Evolutionary conservation across 2,797 vertebrate genomes (phyloP), one percentile per base, ranked within the genome.

Genomic region (Trematomus bernacchii): DNA sequence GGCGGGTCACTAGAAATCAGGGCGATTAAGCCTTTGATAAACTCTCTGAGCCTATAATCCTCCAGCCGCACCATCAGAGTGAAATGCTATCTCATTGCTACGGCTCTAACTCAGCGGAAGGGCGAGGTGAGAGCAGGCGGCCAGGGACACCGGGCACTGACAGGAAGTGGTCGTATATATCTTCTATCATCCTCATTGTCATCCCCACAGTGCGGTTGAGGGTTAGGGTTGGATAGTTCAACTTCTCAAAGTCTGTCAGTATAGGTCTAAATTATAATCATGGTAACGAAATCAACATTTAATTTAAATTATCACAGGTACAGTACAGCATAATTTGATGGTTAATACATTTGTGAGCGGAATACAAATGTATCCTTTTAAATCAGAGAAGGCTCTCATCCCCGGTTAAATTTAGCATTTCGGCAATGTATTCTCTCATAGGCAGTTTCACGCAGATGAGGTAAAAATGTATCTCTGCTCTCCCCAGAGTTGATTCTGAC

Each of bases 31-130:
- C 94, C 86, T 93, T 93, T 94, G 92, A 95, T 94, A 93, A 37
- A 92, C 91, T 92, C 91, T 81, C 79, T 94, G 92, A 95, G 88
- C 94, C 87, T 72, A 89, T 94, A 94, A 96, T 96, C 93, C 92
- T 81, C 63, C 66, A 60, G 85, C 87, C 85, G 88, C 89, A 80
- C 82, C 83, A 88, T 93, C 90, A 80, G 69, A 92, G 75, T 92
- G 92, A 95, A 95, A 94, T 88, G 91, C 88, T 90, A 92, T 90
- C 89, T 94, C 89, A 94, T 93, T 94, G 94, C 92, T 87, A 78
- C 77, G 80, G 89, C 85, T 84, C 79, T 55, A 83, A 73, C 60
- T 65, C 65, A 71, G 76, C 5, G 42, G 65, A 47, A 73, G 8
- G 85, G 83, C 16, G 19, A 66, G 73, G 74, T 61, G 74, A 76